Evolutionary conservation across 2,888 invertebrate species (phyloP).

Genomic region (Acronicta alni): DNA sequence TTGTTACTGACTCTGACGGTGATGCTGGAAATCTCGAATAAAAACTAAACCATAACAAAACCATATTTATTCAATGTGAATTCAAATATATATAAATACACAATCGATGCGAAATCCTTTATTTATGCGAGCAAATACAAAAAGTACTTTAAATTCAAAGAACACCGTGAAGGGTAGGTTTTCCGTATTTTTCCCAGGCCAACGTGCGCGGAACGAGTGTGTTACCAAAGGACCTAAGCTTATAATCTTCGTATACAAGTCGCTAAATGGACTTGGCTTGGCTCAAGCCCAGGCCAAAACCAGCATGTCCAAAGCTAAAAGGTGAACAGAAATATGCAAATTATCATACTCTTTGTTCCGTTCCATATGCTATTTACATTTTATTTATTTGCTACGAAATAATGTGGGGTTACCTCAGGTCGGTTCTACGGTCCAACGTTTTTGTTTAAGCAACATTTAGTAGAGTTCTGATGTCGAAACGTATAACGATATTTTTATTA

Average conservation of each 20-base stretch:
- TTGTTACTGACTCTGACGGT: too few species aligned
- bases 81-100: slow-evolving; percentile 14
- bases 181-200: slow-evolving; percentile 42
- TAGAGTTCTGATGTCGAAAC: slow-evolving; percentile 56
- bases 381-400: slow-evolving; percentile 83
- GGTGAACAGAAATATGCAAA: slow-evolving; percentile 88
- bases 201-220: slow-evolving; percentile 36
- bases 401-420: slow-evolving; percentile 69
- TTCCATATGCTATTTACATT: slow-evolving; percentile 82
- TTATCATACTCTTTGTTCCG: slow-evolving; percentile 85
- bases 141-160: slow-evolving; percentile 37
- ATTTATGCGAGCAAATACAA: slow-evolving; percentile 22
- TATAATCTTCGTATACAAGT: slow-evolving; percentile 80
- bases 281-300: slow-evolving; percentile 79
- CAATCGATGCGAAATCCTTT: slow-evolving; percentile 37
- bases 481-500: slow-evolving; percentile 33
- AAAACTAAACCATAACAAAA: background rate
- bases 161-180: slow-evolving; percentile 24
- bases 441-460: slow-evolving; percentile 70
- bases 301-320: slow-evolving; percentile 79
- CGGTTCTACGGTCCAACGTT: slow-evolving; percentile 63
- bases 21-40: background rate
- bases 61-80: slow-evolving; percentile 3
- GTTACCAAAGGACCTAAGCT: slow-evolving; percentile 73
- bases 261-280: slow-evolving; percentile 83